Evolutionary conservation across 2,888 invertebrate genomes (phyloP), one percentile per base, ranked within the genome.

Genomic region (Sminthurinus aureus): DNA sequence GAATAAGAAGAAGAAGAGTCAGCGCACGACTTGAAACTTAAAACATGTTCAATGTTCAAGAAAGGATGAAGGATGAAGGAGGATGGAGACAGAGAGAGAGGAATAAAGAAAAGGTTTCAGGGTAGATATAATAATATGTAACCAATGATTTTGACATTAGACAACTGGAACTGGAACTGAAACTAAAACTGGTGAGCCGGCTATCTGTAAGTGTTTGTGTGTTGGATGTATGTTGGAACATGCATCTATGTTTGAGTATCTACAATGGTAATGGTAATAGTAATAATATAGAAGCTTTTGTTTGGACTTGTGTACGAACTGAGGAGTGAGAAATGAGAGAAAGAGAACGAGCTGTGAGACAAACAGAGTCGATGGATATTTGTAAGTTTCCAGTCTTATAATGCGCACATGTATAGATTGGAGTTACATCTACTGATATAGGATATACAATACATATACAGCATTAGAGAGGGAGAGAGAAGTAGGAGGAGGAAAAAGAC

Each of bases 131-230:
- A 64, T 18, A 67, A 22, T 67, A 20, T 67, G 67, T n/a, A 67
- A 67, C 67, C 67, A 67, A 67, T 67, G 67, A 67, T 67, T 38
- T 67, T 22, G 67, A 67, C 67, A 67, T 13, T 67, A n/a, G 67
- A 67, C 67, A 67, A 67, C 67, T 67, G 15, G 20, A 67, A n/a
- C 67, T 67, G 67, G n/a, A 67, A 20, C 67, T 67, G 22, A 20
- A 67, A 67, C 20, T 20, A 22, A 2, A 6, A 38, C 1, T 38
- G 38, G 38, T 38, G 38, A 38, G 38, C 6, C 38, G 38, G 38
- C 38, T 38, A 38, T 38, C 38, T 38, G 38, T 38, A 6, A 38
- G 38, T 38, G 38, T 38, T 38, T 38, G 38, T 38, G 38, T 38
- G 1, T 38, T n/a, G n/a, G 6, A 67, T n/a, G n/a, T 20, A 64